Conservation (phyloP, 53 echinoderm and acorn worm species). For the Crossaster papposus region DNA sequence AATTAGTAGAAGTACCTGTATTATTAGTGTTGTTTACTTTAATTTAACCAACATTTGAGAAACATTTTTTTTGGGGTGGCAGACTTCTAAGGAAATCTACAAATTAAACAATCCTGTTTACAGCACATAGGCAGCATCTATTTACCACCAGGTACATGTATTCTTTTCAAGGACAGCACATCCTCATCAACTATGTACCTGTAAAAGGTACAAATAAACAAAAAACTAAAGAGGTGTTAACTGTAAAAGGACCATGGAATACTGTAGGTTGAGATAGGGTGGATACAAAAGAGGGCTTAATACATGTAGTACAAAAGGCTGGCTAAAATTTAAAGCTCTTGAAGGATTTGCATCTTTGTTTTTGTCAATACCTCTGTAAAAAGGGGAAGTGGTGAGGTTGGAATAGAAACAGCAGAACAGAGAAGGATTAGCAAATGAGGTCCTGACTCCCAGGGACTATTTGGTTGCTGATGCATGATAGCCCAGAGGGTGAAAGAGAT, state of each 20-base stretch:
- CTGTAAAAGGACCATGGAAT: background rate
- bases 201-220: background rate
- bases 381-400: background rate
- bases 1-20: too few species aligned
- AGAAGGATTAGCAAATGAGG: background rate
- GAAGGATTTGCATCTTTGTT: conserved; percentile 47
- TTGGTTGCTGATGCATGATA: conserved; percentile 36
- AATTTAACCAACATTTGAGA: too few species aligned
- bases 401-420: background rate
- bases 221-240: background rate
- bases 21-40: too few species aligned
- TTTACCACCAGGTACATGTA: conserved; percentile 2
- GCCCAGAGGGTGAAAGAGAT: conserved; percentile 15
- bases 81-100: background rate
- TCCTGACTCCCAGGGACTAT: too few species aligned
- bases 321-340: conserved; percentile 8
- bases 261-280: background rate
- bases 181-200: background rate
- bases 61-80: background rate
- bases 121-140: background rate
- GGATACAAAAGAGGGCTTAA: conserved; percentile 34
- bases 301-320: conserved; percentile 1
- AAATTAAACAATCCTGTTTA: background rate
- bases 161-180: background rate
- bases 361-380: background rate